These are phyloP conservation scores for Brotula barbata DNA, from an alignment of 2,797 vertebrate species.

Conservation along the genomic window DNA sequence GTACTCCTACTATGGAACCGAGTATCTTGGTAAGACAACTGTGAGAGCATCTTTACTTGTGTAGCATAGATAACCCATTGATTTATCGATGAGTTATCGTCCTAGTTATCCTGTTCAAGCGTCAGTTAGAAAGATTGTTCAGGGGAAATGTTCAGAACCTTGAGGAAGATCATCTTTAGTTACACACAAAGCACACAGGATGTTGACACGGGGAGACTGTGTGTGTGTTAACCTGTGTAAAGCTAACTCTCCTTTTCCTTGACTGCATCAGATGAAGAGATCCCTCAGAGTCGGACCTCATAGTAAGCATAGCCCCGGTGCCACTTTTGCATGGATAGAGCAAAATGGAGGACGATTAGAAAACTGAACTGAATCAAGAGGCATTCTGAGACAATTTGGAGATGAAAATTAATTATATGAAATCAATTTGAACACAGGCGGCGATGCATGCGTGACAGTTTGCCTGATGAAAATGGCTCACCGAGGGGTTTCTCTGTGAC, in stretches of 20 bases:
- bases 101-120: too few species aligned
- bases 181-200: background rate
- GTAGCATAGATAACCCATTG: background rate
- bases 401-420: too few species aligned
- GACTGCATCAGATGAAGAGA: constrained; percentile 65
- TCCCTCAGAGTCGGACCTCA: constrained; percentile 53
- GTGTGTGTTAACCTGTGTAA: constrained; percentile 37
- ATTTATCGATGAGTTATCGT: background rate
- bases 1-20: constrained; percentile 90
- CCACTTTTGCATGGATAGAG: constrained; percentile 60
- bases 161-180: background rate
- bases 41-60: background rate
- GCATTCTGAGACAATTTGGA: background rate
- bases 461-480: constrained; percentile 12
- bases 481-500: background rate
- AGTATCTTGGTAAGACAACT: constrained; percentile 85
- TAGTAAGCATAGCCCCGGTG: constrained; percentile 64
- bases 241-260: constrained; percentile 66
- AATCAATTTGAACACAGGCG: too few species aligned
- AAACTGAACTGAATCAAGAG: constrained; percentile 3
- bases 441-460: constrained; percentile 10
- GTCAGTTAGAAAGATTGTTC: background rate
- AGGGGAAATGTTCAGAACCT: too few species aligned
- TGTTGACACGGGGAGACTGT: background rate
- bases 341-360: constrained; percentile 3